A percentile compares a stretch with the other conserved stretches of the same genome.
Conservation (phyloP, 2,797 vertebrate genomes). For the Phrynocephalus guinanensis region DNA sequence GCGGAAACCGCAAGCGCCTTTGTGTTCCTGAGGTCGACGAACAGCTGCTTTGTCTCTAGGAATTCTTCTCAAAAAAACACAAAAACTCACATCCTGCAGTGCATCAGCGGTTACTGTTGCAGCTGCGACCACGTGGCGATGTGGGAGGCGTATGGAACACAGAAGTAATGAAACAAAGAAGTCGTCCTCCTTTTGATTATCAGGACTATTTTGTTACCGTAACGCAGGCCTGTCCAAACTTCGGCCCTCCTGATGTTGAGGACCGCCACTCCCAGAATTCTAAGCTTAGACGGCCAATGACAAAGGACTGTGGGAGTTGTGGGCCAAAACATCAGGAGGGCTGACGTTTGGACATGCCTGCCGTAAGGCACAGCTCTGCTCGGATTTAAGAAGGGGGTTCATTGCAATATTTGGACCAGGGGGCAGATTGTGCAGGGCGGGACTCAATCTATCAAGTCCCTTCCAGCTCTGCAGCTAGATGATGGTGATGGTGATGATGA, state of each 20-base stretch:
- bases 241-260: too few relatives aligned
- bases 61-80: too few relatives aligned
- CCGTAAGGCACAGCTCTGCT: background rate
- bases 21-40: background rate
- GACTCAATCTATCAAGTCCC: too few relatives aligned
- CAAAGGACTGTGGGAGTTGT: too few relatives aligned
- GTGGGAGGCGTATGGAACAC: rapidly evolving
- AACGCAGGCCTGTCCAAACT: background rate
- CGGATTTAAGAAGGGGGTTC: background rate
- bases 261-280: too few relatives aligned
- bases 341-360: too few relatives aligned
- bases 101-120: background rate
- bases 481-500: too few relatives aligned
- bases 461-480: too few relatives aligned
- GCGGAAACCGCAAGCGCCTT: background rate
- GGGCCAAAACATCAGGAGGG: too few relatives aligned
- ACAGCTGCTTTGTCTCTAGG: background rate
- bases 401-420: too few relatives aligned
- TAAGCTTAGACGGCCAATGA: too few relatives aligned
- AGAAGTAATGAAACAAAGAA: background rate
- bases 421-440: too few relatives aligned
- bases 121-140: background rate
- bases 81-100: background rate
- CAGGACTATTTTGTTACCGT: background rate
- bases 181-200: background rate